Conservation (phyloP, 2,797 vertebrate species). For the Lepidocolaptes lacrymiger region DNA sequence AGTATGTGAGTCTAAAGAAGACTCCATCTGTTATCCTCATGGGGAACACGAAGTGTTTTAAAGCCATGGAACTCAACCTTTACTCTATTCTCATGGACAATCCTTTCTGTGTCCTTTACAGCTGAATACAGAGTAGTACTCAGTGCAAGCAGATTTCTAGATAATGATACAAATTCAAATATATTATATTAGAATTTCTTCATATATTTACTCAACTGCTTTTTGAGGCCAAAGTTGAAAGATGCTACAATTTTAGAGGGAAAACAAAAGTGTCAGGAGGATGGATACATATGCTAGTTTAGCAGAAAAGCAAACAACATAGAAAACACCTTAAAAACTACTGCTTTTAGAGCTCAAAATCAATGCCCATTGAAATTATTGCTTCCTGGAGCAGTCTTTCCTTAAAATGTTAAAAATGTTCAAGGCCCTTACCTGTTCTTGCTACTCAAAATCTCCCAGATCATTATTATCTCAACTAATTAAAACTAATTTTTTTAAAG, state of each 20-base stretch:
- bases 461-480: not conserved
- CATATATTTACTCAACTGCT: accelerated
- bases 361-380: not conserved
- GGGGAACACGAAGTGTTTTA: not conserved
- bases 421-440: not conserved
- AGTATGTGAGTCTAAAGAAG: not conserved
- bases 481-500: not conserved
- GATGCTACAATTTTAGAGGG: not conserved
- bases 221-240: not conserved
- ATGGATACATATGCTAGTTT: not conserved
- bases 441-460: not conserved
- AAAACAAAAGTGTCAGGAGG: not conserved
- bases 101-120: not conserved
- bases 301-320: not conserved
- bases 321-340: not conserved
- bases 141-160: not conserved
- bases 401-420: not conserved
- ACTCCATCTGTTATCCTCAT: not conserved
- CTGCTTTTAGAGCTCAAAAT: not conserved
- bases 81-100: not conserved
- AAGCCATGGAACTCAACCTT: not conserved
- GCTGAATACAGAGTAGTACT: not conserved
- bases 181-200: not conserved
- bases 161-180: not conserved
- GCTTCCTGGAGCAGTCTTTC: not conserved